Base-by-base conservation (phyloP, 1,140 invertebrate species). In the Dreissena polymorpha region DNA sequence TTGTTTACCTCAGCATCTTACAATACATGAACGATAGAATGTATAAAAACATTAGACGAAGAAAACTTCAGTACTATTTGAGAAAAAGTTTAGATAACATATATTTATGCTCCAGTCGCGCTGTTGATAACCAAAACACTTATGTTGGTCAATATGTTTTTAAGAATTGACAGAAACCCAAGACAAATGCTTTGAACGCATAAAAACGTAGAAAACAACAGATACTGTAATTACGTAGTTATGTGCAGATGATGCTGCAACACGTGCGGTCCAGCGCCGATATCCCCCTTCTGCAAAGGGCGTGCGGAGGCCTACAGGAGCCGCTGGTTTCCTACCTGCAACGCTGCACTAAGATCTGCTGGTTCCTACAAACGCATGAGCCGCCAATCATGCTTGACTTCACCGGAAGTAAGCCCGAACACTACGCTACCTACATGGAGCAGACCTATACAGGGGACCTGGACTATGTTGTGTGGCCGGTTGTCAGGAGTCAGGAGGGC, bases 381-480 rank as follows among this genome's bases (percentile, higher is more conserved):
- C 57, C 57, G 16, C 16, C 57, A 60, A 60, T 60, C 16, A 23
- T 10, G 16, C 57, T 60, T 23, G 57, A 60, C 57, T 60, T 60
- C 21, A 60, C 16, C 21, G 57, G 57, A 23, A 60, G 21, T n/a
- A 60, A 18, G 16, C 57, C 57, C 16, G 16, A 23, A 2, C 57
- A 60, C 57, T 60, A n/a, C 57, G 21, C 57, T 6, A 60, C 16
- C 21, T 60, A 60, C 57, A 60, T 23, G 21, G 57, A 60, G 57
- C 16, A 60, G 57, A n/a, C 57, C 3, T 39, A 39, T 8, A 39
- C 39, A 39, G 57, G 21, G 3, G 57, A 60, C 21, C 57, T 60
- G 57, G 57, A 60, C 21, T 60, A n/a, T 60, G 57, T 60, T 60
- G 21, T 60, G 16, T 60, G 57, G 57, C 57, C 57, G 21, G 57